Evolutionary conservation across 2,888 invertebrate genomes (phyloP).

Genomic region (Cephus pygmeus): DNA sequence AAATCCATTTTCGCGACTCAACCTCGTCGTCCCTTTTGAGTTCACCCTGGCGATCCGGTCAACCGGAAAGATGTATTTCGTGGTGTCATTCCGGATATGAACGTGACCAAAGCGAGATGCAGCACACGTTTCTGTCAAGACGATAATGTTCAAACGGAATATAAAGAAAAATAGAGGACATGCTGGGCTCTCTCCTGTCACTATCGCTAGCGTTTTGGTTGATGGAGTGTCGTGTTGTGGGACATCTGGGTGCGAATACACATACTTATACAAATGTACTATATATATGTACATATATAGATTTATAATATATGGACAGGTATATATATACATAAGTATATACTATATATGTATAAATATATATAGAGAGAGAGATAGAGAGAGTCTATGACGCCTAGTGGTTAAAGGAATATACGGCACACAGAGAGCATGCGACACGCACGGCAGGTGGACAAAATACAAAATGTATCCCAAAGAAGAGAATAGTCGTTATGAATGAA

Average conservation of each 20-base stretch:
- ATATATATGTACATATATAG: constrained; percentile 41
- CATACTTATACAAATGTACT: constrained; percentile 40
- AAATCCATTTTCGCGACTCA: not conserved
- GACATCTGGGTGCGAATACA: constrained; percentile 33
- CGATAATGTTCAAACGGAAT: constrained; percentile 19
- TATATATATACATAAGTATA: constrained; percentile 21
- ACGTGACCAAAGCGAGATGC: constrained; percentile 16
- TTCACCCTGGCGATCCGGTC: not conserved
- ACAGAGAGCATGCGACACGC: constrained; percentile 66
- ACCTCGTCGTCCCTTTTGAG: not conserved
- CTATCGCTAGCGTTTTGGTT: constrained; percentile 63
- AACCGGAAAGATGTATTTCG: not conserved
- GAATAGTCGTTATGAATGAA: constrained; percentile 61
- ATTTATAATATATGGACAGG: constrained; percentile 21
- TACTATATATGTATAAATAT: constrained; percentile 14
- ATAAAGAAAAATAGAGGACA: constrained; percentile 40
- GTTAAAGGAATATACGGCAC: constrained; percentile 54
- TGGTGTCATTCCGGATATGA: not conserved
- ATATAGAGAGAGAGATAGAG: constrained; percentile 26
- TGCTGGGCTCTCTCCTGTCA: constrained; percentile 66
- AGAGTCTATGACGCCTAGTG: constrained; percentile 29
- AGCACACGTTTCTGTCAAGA: constrained; percentile 23
- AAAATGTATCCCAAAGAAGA: constrained; percentile 54
- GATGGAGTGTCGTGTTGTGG: constrained; percentile 45
- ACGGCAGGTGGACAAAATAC: constrained; percentile 63